These are phyloP conservation scores for Vulpes lagopus DNA, from an alignment of 2,113 vertebrate genomes.

Conservation along the genomic window DNA sequence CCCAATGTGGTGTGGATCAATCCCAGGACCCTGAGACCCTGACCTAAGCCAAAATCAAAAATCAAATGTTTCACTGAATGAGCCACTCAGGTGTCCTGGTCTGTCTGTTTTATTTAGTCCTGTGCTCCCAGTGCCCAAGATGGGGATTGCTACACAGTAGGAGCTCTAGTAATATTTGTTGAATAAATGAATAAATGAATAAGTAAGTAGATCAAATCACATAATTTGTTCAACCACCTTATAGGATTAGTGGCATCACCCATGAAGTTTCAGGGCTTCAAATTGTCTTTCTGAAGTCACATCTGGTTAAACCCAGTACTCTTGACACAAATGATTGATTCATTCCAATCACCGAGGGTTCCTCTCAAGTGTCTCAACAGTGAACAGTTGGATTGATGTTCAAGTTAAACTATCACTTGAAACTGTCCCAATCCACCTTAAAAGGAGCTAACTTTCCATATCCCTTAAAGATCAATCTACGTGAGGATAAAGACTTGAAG, in stretches of 20 bases:
- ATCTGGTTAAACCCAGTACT: background rate
- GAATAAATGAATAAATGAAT: background rate
- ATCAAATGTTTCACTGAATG: background rate
- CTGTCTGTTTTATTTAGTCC: background rate
- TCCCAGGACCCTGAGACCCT: background rate
- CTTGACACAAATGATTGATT: constrained; percentile 17
- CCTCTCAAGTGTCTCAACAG: background rate
- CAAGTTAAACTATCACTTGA: background rate
- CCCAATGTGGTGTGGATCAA: background rate
- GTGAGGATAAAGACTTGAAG: constrained; percentile 64
- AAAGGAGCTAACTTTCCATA: constrained; percentile 22
- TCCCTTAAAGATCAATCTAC: constrained; percentile 27
- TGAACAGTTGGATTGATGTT: constrained; percentile 37
- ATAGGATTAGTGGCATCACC: background rate
- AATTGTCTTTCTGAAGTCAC: background rate
- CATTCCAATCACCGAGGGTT: background rate
- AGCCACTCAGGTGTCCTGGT: background rate
- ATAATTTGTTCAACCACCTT: background rate
- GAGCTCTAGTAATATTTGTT: background rate
- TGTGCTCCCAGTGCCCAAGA: too few species aligned
- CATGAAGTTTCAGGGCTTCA: background rate
- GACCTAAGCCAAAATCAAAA: background rate
- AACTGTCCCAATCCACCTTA: background rate
- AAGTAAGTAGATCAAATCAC: background rate
- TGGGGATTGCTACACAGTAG: background rate